Evolutionary conservation across 1,140 invertebrate genomes (phyloP).

Genomic region (Drosophila aff.): DNA sequence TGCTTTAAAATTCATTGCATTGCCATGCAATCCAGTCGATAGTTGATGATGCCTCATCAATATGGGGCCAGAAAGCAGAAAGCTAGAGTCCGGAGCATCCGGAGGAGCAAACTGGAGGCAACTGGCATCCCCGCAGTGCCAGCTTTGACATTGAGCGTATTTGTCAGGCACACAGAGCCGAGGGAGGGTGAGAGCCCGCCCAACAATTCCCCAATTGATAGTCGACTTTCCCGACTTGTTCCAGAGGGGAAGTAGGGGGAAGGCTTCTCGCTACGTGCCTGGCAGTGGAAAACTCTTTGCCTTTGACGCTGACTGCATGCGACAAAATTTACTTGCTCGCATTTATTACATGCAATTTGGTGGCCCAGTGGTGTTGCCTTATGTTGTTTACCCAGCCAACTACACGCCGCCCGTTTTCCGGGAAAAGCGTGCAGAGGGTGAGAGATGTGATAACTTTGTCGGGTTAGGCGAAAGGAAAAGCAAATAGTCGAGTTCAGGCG

Average conservation of each 20-base stretch:
- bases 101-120: conserved; percentile 15
- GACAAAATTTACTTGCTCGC: conserved; percentile 69
- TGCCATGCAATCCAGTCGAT: conserved; percentile 60
- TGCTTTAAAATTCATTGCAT: conserved; percentile 71
- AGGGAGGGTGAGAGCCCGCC: not conserved
- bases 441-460: conserved; percentile 49
- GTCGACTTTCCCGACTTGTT: conserved; percentile 29
- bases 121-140: conserved; percentile 27
- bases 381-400: conserved; percentile 47
- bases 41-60: conserved; percentile 71
- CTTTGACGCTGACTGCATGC: conserved; percentile 56
- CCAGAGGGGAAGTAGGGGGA: not conserved
- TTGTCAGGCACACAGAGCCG: conserved; percentile 59
- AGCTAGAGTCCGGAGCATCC: conserved; percentile 4
- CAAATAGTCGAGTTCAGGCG: conserved; percentile 17
- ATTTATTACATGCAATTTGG: conserved; percentile 76
- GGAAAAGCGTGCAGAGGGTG: conserved; percentile 8
- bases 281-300: conserved; percentile 33
- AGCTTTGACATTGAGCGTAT: conserved; percentile 64
- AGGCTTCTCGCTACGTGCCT: conserved; percentile 48
- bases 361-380: conserved; percentile 56
- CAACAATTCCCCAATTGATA: conserved; percentile 69
- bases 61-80: conserved; percentile 53
- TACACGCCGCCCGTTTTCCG: conserved; percentile 14
- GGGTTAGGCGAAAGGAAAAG: conserved; percentile 4